A percentile compares a stretch with the other conserved stretches of the same genome.
phyloP scores from a whole-genome alignment of 2,888 invertebrate genomes.

The Ommatoiulus sabulosus region DNA sequence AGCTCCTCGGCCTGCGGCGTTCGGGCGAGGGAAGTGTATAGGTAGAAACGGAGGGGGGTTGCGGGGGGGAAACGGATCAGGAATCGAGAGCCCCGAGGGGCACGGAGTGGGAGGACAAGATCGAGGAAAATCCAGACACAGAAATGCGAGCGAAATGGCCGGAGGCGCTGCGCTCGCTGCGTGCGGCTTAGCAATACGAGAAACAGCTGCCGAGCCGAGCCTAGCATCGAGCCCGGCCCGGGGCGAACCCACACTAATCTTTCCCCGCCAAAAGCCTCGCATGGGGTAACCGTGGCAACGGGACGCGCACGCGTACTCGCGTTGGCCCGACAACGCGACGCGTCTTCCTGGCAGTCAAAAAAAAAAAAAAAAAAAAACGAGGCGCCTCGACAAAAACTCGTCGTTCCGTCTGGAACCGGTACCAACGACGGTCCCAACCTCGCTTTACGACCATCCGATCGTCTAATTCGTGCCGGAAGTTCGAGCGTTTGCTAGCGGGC shows the following conservation, averaged over 20 bases:
- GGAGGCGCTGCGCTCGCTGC: background rate
- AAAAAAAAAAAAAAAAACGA: background rate
- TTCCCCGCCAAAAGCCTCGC: constrained; percentile 43
- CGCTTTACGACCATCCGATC: too few relatives aligned
- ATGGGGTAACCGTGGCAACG: constrained; percentile 25
- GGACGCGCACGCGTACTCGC: background rate
- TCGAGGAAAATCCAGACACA: constrained; percentile 43
- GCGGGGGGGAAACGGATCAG: background rate
- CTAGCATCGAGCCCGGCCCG: constrained; percentile 20
- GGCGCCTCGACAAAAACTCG: constrained; percentile 38
- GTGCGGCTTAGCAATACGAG: constrained; percentile 21
- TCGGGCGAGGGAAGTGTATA: background rate
- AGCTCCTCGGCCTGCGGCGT: background rate
- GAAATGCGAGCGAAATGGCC: constrained; percentile 19
- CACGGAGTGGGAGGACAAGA: constrained; percentile 43
- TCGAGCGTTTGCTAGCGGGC: too few relatives aligned
- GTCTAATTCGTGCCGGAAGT: too few relatives aligned
- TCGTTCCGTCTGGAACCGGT: background rate
- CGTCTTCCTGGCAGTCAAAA: background rate
- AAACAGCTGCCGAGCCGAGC: constrained; percentile 36
- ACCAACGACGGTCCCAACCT: background rate
- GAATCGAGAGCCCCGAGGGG: constrained; percentile 24
- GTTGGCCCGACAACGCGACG: constrained; percentile 5
- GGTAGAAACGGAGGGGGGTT: background rate
- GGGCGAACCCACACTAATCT: constrained; percentile 40